A percentile compares a stretch with the other conserved stretches of the same genome.
Evolutionary conservation across 2,888 invertebrate genomes (phyloP).

Genomic region (Chrysina gloriosa): DNA sequence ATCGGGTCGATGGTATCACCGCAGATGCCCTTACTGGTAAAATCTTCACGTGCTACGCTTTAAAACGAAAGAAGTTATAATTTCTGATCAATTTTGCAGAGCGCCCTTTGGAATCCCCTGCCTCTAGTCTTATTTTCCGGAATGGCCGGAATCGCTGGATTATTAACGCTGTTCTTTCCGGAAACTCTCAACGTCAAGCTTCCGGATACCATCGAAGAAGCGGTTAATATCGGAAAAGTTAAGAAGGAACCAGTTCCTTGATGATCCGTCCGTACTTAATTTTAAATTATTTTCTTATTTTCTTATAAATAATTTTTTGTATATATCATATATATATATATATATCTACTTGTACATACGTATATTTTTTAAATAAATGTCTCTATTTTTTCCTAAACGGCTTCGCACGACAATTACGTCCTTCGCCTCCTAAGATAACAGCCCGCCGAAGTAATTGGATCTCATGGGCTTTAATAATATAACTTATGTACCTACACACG

Average conservation of each 20-base stretch:
- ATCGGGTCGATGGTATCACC: constrained; percentile 75
- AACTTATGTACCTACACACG: no score
- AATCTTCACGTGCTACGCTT: not conserved
- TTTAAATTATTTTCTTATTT: no score
- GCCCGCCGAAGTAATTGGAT: no score
- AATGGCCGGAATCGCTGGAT: constrained; percentile 72
- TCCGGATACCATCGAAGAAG: constrained; percentile 78
- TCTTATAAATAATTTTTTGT: no score
- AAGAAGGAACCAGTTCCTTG: not conserved
- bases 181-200: constrained; percentile 76
- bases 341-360: no score
- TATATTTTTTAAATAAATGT: no score
- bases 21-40: constrained; percentile 74
- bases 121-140: constrained; percentile 75
- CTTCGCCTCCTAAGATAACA: no score
- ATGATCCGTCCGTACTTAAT: no score
- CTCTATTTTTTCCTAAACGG: no score
- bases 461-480: no score
- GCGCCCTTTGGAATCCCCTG: constrained; percentile 64
- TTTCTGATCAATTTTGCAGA: constrained; percentile 51
- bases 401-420: no score
- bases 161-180: constrained; percentile 74
- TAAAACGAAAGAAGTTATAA: not conserved
- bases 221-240: constrained; percentile 67
- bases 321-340: no score